Conservation (phyloP, 1,140 invertebrate genomes). For the Solenopsis invicta region DNA sequence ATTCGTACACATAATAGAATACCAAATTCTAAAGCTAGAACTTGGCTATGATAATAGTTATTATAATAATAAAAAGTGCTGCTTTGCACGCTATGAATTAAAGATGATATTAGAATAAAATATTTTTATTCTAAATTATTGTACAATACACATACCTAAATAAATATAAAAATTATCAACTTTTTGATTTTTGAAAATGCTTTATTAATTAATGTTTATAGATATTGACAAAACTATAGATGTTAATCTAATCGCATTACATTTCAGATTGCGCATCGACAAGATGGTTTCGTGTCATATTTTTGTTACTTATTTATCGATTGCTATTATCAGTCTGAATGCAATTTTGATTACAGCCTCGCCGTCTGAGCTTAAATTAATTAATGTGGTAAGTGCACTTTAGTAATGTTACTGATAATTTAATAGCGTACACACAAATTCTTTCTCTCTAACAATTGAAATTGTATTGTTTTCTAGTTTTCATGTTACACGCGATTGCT, state of each 20-base stretch:
- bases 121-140: background rate
- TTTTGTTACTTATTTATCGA: background rate
- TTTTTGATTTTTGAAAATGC: background rate
- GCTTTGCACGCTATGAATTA: background rate
- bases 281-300: conserved; percentile 38
- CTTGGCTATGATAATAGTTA: background rate
- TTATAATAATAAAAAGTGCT: background rate
- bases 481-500: background rate
- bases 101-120: background rate
- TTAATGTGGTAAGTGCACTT: conserved; percentile 72
- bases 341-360: background rate
- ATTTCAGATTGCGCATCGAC: background rate
- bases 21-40: background rate
- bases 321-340: conserved; percentile 41
- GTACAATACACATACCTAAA: background rate
- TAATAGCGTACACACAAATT: background rate
- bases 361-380: conserved; percentile 57
- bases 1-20: background rate
- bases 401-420: background rate
- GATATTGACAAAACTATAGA: background rate
- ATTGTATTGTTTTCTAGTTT: background rate
- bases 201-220: background rate
- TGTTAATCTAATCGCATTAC: background rate
- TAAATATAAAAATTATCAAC: background rate
- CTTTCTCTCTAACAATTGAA: background rate